phyloP scores from a whole-genome alignment of 1,140 invertebrate genomes.

The Bursaphelenchus mucronatus region DNA sequence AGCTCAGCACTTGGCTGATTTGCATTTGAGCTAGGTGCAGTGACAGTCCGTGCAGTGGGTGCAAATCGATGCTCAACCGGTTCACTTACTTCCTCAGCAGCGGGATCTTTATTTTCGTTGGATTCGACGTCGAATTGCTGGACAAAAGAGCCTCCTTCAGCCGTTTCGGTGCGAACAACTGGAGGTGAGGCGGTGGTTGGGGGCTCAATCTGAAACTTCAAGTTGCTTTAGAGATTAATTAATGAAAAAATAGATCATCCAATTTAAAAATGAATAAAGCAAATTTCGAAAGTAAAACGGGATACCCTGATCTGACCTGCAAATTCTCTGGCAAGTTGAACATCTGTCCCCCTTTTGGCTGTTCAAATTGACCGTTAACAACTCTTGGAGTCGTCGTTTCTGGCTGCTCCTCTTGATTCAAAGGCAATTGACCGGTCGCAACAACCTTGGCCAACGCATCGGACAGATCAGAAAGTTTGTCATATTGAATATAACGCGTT shows the following conservation, averaged over 20 bases:
- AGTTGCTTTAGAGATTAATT: no score
- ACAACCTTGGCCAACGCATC: conserved; percentile 29
- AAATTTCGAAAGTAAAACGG: no score
- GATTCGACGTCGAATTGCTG: conserved; percentile 11
- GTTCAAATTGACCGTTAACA: conserved; percentile 12
- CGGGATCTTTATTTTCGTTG: no score
- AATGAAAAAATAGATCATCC: no score
- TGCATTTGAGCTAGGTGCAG: no score
- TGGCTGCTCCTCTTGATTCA: background rate
- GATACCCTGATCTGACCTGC: no score
- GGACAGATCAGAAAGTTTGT: conserved; percentile 32
- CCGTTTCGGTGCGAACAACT: background rate
- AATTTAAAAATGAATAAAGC: no score
- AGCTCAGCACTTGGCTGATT: no score
- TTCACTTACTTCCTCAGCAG: no score
- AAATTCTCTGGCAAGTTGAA: no score
- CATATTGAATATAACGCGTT: conserved; percentile 21
- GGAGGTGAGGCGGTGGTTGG: conserved; percentile 3
- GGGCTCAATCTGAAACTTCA: background rate
- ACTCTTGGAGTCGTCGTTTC: background rate
- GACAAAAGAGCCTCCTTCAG: conserved; percentile 7
- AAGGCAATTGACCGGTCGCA: conserved; percentile 26
- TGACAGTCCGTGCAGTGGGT: no score
- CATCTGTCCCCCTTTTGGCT: background rate
- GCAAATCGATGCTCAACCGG: no score